These are phyloP conservation scores for Forbesichthys papilliferus DNA, from an alignment of 2,113 vertebrate genomes.

Conservation along the genomic window DNA sequence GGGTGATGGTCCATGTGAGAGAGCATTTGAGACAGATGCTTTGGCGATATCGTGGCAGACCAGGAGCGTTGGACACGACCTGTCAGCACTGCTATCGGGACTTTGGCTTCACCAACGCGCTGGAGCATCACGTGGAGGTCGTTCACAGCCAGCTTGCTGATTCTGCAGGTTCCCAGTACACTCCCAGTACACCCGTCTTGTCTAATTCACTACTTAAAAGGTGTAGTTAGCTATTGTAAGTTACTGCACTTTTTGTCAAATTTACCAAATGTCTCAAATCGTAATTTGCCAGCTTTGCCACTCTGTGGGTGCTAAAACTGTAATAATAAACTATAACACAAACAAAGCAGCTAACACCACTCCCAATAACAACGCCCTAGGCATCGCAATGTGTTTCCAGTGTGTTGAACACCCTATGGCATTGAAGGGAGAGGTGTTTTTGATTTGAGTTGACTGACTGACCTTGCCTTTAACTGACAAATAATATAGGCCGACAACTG, in stretches of 20 bases:
- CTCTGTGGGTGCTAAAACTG: too few relatives aligned
- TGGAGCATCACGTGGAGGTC: conserved; percentile 88
- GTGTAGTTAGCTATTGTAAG: neutral
- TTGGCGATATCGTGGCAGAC: conserved; percentile 66
- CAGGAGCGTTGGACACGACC: conserved; percentile 73
- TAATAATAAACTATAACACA: too few relatives aligned
- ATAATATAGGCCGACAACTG: too few relatives aligned
- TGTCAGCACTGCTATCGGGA: conserved; percentile 88
- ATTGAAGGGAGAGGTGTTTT: too few relatives aligned
- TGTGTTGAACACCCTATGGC: too few relatives aligned
- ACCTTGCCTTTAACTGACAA: too few relatives aligned
- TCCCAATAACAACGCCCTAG: too few relatives aligned
- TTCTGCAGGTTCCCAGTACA: conserved; percentile 73
- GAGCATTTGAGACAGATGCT: conserved; percentile 81
- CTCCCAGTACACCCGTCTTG: neutral
- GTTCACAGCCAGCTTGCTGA: conserved; percentile 81
- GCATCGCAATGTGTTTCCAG: too few relatives aligned
- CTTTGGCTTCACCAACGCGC: conserved; percentile 82
- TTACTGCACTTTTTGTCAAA: neutral
- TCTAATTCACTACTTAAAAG: neutral
- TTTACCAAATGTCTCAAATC: too few relatives aligned
- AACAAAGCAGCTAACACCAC: too few relatives aligned
- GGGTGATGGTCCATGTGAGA: conserved; percentile 93
- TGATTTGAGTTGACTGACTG: too few relatives aligned
- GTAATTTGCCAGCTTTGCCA: too few relatives aligned